Percentiles rank a stretch among this genome's conserved stretches.
Evolutionary conservation across 2,888 invertebrate species (phyloP).

Genomic region (Tetragnatha montana): DNA sequence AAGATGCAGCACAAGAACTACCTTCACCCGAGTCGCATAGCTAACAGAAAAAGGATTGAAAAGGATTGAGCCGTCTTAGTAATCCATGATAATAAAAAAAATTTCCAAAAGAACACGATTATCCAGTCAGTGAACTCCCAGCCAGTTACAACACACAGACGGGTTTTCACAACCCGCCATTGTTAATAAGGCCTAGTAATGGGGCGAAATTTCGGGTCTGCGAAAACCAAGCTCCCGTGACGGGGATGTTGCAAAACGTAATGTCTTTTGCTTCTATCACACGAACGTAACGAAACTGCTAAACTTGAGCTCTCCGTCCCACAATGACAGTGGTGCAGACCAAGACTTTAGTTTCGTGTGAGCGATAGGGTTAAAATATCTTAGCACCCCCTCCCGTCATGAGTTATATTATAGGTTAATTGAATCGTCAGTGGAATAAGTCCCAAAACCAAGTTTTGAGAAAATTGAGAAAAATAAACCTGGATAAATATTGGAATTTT

Average conservation of each 20-base stretch:
- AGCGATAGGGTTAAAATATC: not conserved
- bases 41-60: not conserved
- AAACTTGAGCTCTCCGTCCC: too few species aligned
- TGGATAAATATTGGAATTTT: too few species aligned
- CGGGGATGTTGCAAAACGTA: not conserved
- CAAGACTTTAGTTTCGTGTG: not conserved
- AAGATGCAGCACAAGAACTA: not conserved
- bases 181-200: not conserved
- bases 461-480: too few species aligned
- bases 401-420: too few species aligned
- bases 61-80: not conserved
- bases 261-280: too few species aligned
- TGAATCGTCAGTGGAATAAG: too few species aligned
- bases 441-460: too few species aligned
- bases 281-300: too few species aligned
- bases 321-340: too few species aligned
- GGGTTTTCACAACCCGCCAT: not conserved
- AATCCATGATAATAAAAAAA: not conserved
- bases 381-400: too few species aligned
- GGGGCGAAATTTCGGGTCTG: not conserved
- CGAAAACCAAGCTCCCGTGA: not conserved
- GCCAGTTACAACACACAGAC: not conserved
- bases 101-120: not conserved
- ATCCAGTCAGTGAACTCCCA: not conserved
- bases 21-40: not conserved